Percentiles rank a stretch among this genome's conserved stretches.
These are phyloP conservation scores for Scaptomyza hsui DNA, from an alignment of 1,140 invertebrate genomes.

Conservation along the genomic window DNA sequence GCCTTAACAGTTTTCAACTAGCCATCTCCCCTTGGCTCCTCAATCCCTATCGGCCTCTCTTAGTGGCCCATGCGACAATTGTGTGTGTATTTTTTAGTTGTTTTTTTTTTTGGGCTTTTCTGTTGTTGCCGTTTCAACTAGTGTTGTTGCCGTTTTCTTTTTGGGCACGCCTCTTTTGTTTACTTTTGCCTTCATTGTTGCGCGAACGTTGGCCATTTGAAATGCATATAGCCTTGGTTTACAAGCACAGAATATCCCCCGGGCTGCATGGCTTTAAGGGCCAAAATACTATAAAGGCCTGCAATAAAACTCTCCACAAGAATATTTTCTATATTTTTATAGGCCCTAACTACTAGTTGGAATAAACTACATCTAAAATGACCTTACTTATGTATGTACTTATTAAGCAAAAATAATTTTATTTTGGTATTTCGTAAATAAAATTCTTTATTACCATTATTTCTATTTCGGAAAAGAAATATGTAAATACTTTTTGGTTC, in stretches of 20 bases:
- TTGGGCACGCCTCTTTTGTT: slow-evolving; percentile 72
- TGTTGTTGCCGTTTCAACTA: slow-evolving; percentile 21
- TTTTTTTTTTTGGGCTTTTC: slow-evolving; percentile 20
- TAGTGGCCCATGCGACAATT: slow-evolving; percentile 57
- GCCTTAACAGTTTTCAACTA: slow-evolving; percentile 42
- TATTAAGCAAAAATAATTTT: too few species aligned
- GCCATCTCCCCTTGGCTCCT: slow-evolving; percentile 16
- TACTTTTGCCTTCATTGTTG: slow-evolving; percentile 66
- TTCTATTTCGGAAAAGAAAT: too few species aligned
- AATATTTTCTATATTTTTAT: neutral
- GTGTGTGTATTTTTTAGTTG: slow-evolving; percentile 40
- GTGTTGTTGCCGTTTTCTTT: slow-evolving; percentile 11
- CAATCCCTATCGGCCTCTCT: slow-evolving; percentile 7
- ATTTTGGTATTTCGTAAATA: too few species aligned
- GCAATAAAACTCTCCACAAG: neutral
- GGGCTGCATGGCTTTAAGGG: slow-evolving; percentile 6
- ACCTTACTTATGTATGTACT: too few species aligned
- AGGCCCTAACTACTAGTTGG: too few species aligned
- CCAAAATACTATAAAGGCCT: neutral
- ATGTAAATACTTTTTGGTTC: too few species aligned
- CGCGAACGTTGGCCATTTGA: slow-evolving; percentile 66
- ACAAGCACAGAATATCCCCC: slow-evolving; percentile 14
- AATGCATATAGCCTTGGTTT: slow-evolving; percentile 74
- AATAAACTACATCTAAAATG: too few species aligned
- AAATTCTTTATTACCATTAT: too few species aligned